These are phyloP conservation scores for Aphidius gifuensis DNA, from an alignment of 1,140 invertebrate species.

Conservation along the genomic window DNA sequence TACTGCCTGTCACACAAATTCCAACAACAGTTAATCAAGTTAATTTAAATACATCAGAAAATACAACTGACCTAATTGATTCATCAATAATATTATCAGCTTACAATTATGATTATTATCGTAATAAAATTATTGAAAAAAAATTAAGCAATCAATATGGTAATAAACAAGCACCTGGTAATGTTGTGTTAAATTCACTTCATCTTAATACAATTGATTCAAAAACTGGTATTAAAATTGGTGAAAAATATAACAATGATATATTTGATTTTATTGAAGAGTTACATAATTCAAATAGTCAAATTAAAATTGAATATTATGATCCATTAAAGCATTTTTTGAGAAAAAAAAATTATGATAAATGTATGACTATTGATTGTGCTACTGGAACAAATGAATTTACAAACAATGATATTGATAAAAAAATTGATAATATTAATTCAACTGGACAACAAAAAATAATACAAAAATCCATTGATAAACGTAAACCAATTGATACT, in stretches of 20 bases:
- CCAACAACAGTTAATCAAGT: too few species aligned
- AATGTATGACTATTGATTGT: neutral
- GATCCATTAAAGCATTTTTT: conserved; percentile 44
- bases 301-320: conserved; percentile 24
- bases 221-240: conserved; percentile 24
- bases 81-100: conserved; percentile 23
- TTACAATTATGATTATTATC: conserved; percentile 40
- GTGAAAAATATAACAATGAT: conserved; percentile 30
- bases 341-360: conserved; percentile 20
- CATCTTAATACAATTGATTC: conserved; percentile 39
- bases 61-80: too few species aligned
- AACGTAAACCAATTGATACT: too few species aligned
- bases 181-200: conserved; percentile 42
- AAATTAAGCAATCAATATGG: conserved; percentile 38
- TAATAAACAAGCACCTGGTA: conserved; percentile 37
- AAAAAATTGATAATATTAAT: conserved; percentile 4
- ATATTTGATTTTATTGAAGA: conserved; percentile 38
- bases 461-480: too few species aligned
- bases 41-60: too few species aligned
- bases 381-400: neutral
- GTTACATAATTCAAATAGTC: conserved; percentile 13
- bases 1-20: too few species aligned
- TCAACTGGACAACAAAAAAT: too few species aligned
- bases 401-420: conserved; percentile 10
- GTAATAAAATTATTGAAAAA: conserved; percentile 40